Base-by-base conservation (phyloP, 2,113 vertebrate species). In the Cathartes aura region DNA sequence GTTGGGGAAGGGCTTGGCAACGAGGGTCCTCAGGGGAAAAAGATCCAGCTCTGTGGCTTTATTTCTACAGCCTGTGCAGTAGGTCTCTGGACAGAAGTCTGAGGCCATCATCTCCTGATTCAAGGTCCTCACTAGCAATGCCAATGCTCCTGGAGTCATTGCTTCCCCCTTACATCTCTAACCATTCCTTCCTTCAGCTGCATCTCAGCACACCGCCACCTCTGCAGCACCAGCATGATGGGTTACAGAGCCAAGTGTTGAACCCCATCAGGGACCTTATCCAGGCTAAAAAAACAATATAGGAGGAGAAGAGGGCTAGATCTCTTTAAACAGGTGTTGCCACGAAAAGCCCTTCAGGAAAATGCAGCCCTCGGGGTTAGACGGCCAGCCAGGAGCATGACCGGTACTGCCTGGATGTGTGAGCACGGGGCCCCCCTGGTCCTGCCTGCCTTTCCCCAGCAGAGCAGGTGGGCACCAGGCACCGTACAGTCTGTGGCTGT, bases 401-500 rank as follows among this genome's bases (percentile, higher is more conserved):
- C n/a, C 43, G 36, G 52, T 30, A 22, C 53, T 42, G 12, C 38
- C 43, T 52, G 38, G 36, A n/a, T 8, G 8, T 43, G 16, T 12
- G 27, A 84, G 78, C 8, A 6, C 1, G 2, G 36, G 53, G 5
- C 5, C 15, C 14, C 23, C 15, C 16, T 55, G 32, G 26, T 63
- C 29, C 56, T 64, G 26, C 38, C 40, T 47, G 73, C 43, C 38
- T 80, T 58, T 45, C 42, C 30, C 50, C 21, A 42, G 18, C 21
- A 48, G 80, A 53, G 26, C 55, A 8, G 38, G 13, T 38, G n/a
- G 27, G 30, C 20, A 22, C n/a, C 15, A 21, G 53, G 32, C 36
- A 53, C 48, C 2, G 0, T 12, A 32, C 15, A 15, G 3, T 29
- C 60, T 52, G 50, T 30, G 43, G 22, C 62, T 1, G 0, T 48